These are phyloP conservation scores for Scylla paramamosain DNA, from an alignment of 1,140 invertebrate species.

Conservation along the genomic window DNA sequence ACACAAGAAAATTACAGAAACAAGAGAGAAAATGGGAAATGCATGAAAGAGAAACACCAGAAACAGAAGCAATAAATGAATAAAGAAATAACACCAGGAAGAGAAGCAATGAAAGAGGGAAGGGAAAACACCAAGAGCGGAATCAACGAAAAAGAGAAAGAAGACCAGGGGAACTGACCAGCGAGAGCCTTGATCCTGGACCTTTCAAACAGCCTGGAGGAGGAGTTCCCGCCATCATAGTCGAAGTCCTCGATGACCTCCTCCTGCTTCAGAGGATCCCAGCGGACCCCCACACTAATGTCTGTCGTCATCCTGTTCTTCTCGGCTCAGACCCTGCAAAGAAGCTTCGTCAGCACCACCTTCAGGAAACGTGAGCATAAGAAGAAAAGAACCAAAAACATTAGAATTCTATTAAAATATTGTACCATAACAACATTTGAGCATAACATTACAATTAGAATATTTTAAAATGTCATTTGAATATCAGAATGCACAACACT, in stretches of 20 bases:
- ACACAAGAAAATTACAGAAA: too few relatives aligned
- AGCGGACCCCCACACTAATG: slow-evolving; percentile 94
- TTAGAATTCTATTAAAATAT: background rate
- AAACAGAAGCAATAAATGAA: too few relatives aligned
- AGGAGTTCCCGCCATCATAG: slow-evolving; percentile 99
- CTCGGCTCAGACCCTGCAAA: slow-evolving; percentile 58
- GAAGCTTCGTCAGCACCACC: background rate
- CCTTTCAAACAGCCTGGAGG: slow-evolving; percentile 98
- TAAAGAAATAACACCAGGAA: too few relatives aligned
- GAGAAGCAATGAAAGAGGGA: too few relatives aligned
- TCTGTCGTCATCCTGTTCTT: slow-evolving; percentile 93
- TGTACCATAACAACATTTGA: too few relatives aligned
- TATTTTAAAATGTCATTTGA: too few relatives aligned
- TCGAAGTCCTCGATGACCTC: slow-evolving; percentile 89
- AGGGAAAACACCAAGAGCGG: too few relatives aligned
- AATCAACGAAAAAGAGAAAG: too few relatives aligned
- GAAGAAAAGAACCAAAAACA: background rate
- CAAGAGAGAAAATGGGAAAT: too few relatives aligned
- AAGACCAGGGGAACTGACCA: slow-evolving; percentile 84
- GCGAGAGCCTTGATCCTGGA: slow-evolving; percentile 99
- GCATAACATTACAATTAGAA: too few relatives aligned
- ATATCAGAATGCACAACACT: too few relatives aligned
- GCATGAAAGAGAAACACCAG: too few relatives aligned
- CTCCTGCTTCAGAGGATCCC: slow-evolving; percentile 92
- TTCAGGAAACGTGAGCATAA: background rate